Base-by-base conservation (phyloP, 2,797 vertebrate genomes). In the Rallus crepitans region DNA sequence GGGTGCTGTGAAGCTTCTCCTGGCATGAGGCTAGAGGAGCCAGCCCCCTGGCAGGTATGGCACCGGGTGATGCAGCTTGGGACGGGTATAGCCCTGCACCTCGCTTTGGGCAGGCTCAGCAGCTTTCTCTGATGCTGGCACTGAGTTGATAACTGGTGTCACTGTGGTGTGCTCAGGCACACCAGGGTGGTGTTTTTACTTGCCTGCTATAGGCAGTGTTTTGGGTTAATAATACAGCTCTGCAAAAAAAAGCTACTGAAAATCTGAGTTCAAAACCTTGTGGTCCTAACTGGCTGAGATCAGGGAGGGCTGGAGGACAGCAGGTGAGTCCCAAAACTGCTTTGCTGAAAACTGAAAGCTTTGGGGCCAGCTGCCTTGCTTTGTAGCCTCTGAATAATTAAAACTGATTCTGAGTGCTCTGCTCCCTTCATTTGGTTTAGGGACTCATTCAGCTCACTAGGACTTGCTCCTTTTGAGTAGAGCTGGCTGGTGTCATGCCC, bases 81-180 rank as follows among this genome's bases (percentile, higher is more conserved):
- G 31, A 30, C 10, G 7, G 23, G n/a, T 42, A 10, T 7, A 33
- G 30, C 37, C 50, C 45, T 45, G 50, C 30, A 24, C 15, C 23
- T 71, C 0, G 3, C 25, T 90, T 50, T 0, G 1, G 8, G n/a
- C 0, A 2, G 0, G 0, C 45, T 87, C 3, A 0, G 63, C 69
- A 75, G 56, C 68, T 79, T 57, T 66, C 47, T 27, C 60, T 69
- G 65, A 20, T 1, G 0, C 57, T 84, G 65, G 8, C 27, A 17
- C 20, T 0, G 0, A 0, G 37, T 0, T 11, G 39, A 19, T 72
- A 15, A 15, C 90, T 24, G 8, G 5, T 68, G 33, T 61, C 37
- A 75, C 37, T 0, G 0, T 4, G 31, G 35, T 9, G 12, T 2
- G 0, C 10, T 65, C 0, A 0, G 70, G 40, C 30, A 3, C 0